Percentiles rank a stretch among this genome's conserved stretches.
phyloP scores from a whole-genome alignment of 2,888 invertebrate genomes.

The Mythimna loreyi region DNA sequence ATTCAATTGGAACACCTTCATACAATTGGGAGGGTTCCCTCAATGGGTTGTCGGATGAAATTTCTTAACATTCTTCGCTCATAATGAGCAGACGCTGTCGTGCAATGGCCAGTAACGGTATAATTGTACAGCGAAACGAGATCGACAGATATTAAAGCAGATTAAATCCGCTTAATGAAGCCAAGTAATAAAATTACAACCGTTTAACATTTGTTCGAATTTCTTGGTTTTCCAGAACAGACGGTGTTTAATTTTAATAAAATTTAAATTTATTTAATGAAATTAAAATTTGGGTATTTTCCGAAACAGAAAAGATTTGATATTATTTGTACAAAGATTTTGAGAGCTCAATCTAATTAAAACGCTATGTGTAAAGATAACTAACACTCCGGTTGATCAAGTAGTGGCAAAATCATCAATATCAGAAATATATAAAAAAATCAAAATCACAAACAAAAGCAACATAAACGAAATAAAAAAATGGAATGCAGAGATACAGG shows the following conservation, averaged over 20 bases:
- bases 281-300: constrained; percentile 42
- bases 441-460: constrained; percentile 14
- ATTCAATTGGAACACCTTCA: constrained; percentile 90
- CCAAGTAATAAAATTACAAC: constrained; percentile 77
- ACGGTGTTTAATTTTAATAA: constrained; percentile 42
- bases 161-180: constrained; percentile 87
- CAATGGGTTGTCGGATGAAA: constrained; percentile 90
- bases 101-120: constrained; percentile 89
- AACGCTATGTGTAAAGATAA: neutral
- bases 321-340: constrained; percentile 25
- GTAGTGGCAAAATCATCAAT: neutral
- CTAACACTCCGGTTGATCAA: neutral
- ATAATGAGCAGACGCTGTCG: constrained; percentile 88
- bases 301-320: constrained; percentile 39
- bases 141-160: constrained; percentile 86
- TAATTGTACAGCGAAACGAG: constrained; percentile 87
- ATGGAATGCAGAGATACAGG: constrained; percentile 52
- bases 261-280: constrained; percentile 20
- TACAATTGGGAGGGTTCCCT: constrained; percentile 89
- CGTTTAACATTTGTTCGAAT: constrained; percentile 74
- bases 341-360: constrained; percentile 22
- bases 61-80: constrained; percentile 89
- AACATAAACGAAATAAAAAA: constrained; percentile 28
- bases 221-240: constrained; percentile 66
- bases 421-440: constrained; percentile 16